A percentile compares a stretch with the other conserved stretches of the same genome.
These are phyloP conservation scores for Ceraclea dissimilis DNA, from an alignment of 2,888 invertebrate species.

Conservation along the genomic window DNA sequence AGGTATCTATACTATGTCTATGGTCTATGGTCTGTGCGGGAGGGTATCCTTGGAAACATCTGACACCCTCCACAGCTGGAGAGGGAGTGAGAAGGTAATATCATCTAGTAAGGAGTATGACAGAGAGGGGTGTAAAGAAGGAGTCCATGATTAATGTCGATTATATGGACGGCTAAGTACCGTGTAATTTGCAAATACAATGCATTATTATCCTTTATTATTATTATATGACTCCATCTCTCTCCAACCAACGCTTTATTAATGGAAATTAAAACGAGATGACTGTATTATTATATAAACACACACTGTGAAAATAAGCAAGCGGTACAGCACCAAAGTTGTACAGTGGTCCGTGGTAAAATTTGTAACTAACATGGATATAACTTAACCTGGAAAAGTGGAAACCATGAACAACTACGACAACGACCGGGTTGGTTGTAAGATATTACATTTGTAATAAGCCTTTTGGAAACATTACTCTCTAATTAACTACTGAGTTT, in stretches of 20 bases:
- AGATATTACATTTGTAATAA: no score
- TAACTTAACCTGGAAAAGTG: no score
- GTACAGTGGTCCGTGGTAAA: no score
- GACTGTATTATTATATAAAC: constrained; percentile 11
- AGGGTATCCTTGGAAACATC: not conserved
- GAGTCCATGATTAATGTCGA: constrained; percentile 54
- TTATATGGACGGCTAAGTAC: constrained; percentile 66
- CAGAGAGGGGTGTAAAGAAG: constrained; percentile 5
- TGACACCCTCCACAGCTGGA: constrained; percentile 1
- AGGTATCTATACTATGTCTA: not conserved
- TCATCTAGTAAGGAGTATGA: not conserved
- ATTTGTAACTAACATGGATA: no score
- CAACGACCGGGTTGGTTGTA: no score
- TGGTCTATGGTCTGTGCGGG: not conserved
- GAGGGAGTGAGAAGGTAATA: not conserved
- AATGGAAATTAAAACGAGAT: constrained; percentile 18
- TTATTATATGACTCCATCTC: constrained; percentile 13
- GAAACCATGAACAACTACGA: no score
- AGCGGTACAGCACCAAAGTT: no score
- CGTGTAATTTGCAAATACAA: constrained; percentile 71
- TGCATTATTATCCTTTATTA: constrained; percentile 53
- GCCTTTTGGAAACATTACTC: no score
- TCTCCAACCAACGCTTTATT: constrained; percentile 11
- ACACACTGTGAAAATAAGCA: constrained; percentile 4
- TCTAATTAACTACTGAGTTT: no score